Percentiles rank a stretch among this genome's conserved stretches.
phyloP scores from a whole-genome alignment of 2,888 invertebrate species.

The Antheraea assamensis region DNA sequence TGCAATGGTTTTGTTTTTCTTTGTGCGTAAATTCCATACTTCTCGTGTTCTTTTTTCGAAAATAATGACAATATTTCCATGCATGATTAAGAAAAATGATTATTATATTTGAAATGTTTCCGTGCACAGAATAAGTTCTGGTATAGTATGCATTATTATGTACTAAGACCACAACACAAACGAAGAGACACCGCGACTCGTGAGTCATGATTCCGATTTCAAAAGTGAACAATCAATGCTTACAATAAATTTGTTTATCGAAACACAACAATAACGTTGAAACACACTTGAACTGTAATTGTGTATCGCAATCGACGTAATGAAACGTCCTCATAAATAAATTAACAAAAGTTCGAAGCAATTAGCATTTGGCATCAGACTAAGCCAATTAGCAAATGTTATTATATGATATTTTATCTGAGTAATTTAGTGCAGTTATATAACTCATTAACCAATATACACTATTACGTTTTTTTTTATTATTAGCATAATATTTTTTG shows the following conservation, averaged over 20 bases:
- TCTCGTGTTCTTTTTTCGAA: too few species aligned
- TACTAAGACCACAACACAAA: not conserved
- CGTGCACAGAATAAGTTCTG: not conserved
- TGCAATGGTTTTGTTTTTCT: too few species aligned
- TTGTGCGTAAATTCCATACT: too few species aligned
- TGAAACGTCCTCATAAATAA: slow-evolving; percentile 1
- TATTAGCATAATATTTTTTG: too few species aligned
- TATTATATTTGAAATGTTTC: too few species aligned
- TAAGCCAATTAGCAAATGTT: not conserved
- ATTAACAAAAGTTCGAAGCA: not conserved
- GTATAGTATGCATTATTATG: not conserved
- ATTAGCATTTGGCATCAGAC: not conserved
- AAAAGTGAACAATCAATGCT: not conserved
- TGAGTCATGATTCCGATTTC: not conserved
- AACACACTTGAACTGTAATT: not conserved
- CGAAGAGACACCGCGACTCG: not conserved
- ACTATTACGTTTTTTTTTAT: not conserved
- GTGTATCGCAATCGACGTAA: not conserved
- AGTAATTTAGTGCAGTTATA: not conserved
- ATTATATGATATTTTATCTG: not conserved
- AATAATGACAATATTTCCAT: too few species aligned
- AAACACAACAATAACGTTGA: not conserved
- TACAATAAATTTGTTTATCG: not conserved
- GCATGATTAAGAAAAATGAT: too few species aligned
- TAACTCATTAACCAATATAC: not conserved